Conservation (phyloP, 2,113 vertebrate species). For the Tachycineta bicolor region DNA sequence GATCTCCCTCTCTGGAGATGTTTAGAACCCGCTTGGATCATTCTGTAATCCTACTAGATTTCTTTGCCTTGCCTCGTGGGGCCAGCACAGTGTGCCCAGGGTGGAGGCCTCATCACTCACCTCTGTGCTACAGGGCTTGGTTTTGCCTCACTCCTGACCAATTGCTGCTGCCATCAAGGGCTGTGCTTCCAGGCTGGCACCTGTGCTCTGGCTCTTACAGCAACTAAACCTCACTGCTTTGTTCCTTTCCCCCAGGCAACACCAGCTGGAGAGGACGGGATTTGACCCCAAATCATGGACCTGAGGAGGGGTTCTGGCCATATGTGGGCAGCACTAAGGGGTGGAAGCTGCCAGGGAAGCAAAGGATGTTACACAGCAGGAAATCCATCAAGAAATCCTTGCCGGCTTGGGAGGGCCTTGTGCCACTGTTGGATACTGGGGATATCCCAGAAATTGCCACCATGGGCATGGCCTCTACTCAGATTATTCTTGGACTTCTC, state of each 20-base stretch:
- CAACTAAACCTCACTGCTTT: background rate
- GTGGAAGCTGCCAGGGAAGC: background rate
- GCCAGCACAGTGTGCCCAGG: background rate
- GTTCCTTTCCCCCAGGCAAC: background rate
- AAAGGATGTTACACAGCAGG: background rate
- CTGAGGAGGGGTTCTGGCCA: too few relatives aligned
- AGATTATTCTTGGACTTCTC: background rate
- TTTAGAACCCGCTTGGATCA: background rate
- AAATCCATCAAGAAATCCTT: background rate
- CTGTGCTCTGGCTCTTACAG: background rate
- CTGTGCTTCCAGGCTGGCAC: background rate
- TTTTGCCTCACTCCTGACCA: background rate
- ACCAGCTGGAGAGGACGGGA: background rate
- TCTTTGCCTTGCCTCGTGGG: background rate
- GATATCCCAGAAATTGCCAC: background rate
- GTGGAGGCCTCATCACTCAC: background rate
- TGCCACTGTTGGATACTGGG: too few relatives aligned
- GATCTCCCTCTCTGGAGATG: background rate
- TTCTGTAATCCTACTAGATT: background rate
- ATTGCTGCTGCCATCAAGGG: background rate
- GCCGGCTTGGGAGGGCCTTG: background rate
- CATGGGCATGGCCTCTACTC: background rate
- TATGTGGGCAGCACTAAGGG: accelerated
- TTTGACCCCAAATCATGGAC: background rate
- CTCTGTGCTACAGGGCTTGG: accelerated